Percentiles rank a stretch among this genome's conserved stretches.
phyloP scores from a whole-genome alignment of 2,113 vertebrate genomes.

The Heptranchias perlo region DNA sequence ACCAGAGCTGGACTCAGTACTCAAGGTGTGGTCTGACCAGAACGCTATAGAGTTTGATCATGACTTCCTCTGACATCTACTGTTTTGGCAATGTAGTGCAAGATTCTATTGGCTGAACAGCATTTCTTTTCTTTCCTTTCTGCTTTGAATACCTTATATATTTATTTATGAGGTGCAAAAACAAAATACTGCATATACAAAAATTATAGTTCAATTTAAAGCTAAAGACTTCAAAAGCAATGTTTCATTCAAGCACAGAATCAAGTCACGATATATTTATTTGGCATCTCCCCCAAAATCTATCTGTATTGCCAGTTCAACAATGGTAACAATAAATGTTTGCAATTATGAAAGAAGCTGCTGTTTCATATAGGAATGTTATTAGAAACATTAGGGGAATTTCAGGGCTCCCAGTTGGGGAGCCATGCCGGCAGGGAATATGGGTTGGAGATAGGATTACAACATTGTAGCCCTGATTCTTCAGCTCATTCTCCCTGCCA shows the following conservation, averaged over 20 bases:
- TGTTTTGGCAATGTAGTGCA: neutral
- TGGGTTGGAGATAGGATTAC: slow-evolving; percentile 6
- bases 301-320: neutral
- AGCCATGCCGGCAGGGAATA: neutral
- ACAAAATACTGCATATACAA: neutral
- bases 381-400: neutral
- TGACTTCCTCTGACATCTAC: neutral
- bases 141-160: neutral
- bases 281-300: neutral
- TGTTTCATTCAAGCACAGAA: neutral
- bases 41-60: neutral
- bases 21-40: neutral
- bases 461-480: neutral
- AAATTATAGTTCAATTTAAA: neutral
- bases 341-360: neutral
- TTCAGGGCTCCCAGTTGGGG: neutral
- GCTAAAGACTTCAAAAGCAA: neutral
- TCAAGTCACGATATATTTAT: neutral
- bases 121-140: neutral
- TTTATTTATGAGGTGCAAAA: neutral
- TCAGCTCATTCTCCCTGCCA: neutral
- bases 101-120: neutral
- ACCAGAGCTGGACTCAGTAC: neutral
- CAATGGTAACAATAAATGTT: slow-evolving; percentile 9
- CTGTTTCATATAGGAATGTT: neutral